A percentile compares a stretch with the other conserved stretches of the same genome.
phyloP scores from a whole-genome alignment of 2,113 vertebrate genomes.

The Aramus guarauna region DNA sequence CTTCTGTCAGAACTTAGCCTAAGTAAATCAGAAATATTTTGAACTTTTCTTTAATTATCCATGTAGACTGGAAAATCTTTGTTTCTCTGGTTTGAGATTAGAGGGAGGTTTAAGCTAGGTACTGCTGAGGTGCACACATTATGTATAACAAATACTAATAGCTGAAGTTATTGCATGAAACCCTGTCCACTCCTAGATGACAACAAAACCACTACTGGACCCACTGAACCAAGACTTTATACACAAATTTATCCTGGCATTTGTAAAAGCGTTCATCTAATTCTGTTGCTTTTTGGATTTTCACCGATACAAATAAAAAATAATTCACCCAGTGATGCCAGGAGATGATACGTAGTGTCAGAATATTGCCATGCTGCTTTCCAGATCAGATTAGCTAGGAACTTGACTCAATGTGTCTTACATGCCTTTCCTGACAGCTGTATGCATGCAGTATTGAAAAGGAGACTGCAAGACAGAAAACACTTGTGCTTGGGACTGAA shows the following conservation, averaged over 20 bases:
- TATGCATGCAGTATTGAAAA: neutral
- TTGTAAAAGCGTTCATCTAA: neutral
- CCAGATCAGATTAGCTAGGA: neutral
- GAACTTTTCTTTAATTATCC: neutral
- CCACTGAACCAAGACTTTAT: neutral
- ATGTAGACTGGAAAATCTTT: neutral
- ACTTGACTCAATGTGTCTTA: neutral
- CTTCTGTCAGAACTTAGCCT: neutral
- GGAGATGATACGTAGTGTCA: neutral
- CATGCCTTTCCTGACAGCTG: neutral
- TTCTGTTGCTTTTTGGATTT: neutral
- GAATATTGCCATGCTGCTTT: neutral
- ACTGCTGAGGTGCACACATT: neutral
- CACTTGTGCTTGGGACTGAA: neutral
- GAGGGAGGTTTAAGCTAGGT: neutral
- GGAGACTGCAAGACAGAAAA: neutral
- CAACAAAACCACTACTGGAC: neutral
- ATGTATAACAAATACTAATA: neutral
- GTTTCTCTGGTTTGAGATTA: neutral
- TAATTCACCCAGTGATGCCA: neutral
- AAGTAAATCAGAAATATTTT: neutral
- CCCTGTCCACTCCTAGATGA: neutral
- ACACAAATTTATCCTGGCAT: neutral
- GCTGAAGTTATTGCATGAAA: neutral
- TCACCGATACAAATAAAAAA: rapidly evolving